Evolutionary conservation across 2,888 invertebrate species (phyloP).

Genomic region (Mythimna albipuncta): DNA sequence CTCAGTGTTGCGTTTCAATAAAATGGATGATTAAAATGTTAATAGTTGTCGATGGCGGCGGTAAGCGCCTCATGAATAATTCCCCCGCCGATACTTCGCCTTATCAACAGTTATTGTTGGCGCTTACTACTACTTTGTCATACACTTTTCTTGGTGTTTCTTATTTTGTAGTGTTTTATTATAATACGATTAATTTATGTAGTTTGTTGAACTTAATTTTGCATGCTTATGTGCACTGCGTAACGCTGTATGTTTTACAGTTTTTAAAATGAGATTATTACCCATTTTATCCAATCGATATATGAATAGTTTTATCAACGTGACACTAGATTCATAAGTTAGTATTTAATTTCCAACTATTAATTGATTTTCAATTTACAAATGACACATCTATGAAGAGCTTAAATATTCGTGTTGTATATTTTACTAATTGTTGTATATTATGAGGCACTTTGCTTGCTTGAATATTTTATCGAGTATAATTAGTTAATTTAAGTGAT

Average conservation of each 20-base stretch:
- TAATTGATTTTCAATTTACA: constrained; percentile 4
- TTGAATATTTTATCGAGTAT: constrained; percentile 48
- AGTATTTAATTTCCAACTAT: background rate
- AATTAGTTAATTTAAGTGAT: constrained; percentile 52
- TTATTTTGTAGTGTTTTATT: background rate
- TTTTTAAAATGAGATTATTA: background rate
- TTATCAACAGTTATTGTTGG: constrained; percentile 54
- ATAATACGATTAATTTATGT: background rate
- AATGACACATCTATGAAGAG: constrained; percentile 11
- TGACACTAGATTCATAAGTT: background rate
- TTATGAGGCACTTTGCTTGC: constrained; percentile 42
- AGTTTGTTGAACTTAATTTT: background rate
- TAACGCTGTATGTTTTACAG: background rate
- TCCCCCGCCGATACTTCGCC: constrained; percentile 46
- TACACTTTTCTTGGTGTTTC: constrained; percentile 16
- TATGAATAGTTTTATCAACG: background rate
- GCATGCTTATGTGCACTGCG: no score
- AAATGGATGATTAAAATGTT: constrained; percentile 72
- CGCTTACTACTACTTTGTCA: constrained; percentile 13
- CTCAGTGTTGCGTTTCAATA: constrained; percentile 35
- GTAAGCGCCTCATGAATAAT: constrained; percentile 64
- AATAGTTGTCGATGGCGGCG: constrained; percentile 65
- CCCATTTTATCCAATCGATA: background rate
- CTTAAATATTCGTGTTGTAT: constrained; percentile 3
- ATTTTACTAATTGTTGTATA: constrained; percentile 46